Base-by-base conservation (phyloP, 2,797 vertebrate genomes). In the Sorex maritimensis region DNA sequence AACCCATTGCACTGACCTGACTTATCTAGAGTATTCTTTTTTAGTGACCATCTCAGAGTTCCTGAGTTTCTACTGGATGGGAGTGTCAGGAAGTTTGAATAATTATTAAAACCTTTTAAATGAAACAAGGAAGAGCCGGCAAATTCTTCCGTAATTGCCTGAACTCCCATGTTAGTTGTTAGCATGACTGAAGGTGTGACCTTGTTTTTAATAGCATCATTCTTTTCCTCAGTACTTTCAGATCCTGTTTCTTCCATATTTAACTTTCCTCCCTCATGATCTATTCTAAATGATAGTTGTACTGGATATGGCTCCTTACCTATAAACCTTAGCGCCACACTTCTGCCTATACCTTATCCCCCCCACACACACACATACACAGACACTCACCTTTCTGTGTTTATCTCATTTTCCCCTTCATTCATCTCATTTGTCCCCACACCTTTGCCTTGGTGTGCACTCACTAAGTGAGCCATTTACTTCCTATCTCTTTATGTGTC, bases 141-240 rank as follows among this genome's bases (percentile, higher is more conserved):
- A 88, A 94, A 95, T 96, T 96, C 96, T 93, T 95, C 86, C 44
- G 77, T 96, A 91, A 93, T 78, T 46, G 13, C 74, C 86, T 93
- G 63, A 86, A 94, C 97, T 93, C 94, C 81, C 21, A 0, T 7
- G 78, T 94, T 90, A 94, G 95, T 93, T 96, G 96, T 95, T 95
- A 93, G 92, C 88, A 63, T 92, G 34, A 49, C 11, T 81, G 81
- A 80, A 58, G 41, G 41, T 81, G 30, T 96, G 96, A 96, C 96
- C 96, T 94, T 81, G n/a, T 96, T 95, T 97, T 96, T 95, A 97
- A 94, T 93, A 91, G 83, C 38, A 1, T 74, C 55, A 0, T 97
- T 97, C 73, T 80, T 94, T 96, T 88, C 91, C 95, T 93, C 86
- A 41, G 13, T 96, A 88, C 85, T 72, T 95, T 95, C 81, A 79